Evolutionary conservation across 2,888 invertebrate genomes (phyloP).

Genomic region (Epinotia bilunana): DNA sequence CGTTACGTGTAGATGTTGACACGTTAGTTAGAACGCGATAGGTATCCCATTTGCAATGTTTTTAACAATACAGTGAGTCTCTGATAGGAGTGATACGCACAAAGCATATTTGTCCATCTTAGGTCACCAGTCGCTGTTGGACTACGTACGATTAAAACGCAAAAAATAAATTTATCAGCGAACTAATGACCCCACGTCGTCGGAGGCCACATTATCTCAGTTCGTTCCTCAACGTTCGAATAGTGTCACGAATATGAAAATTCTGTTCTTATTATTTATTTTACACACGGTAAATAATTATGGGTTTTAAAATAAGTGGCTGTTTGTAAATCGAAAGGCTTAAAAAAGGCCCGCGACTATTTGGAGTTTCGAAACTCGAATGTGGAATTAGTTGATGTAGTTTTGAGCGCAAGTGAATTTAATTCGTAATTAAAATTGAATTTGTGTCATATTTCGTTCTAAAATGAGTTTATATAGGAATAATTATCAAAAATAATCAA

Average conservation of each 20-base stretch:
- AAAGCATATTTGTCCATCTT: constrained; percentile 11
- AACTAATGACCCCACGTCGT: constrained; percentile 56
- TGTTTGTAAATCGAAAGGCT: constrained; percentile 1
- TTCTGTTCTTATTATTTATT: constrained; percentile 59
- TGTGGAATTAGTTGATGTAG: background rate
- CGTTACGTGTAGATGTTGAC: too few relatives aligned
- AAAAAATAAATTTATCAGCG: constrained; percentile 47
- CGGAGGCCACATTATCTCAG: constrained; percentile 49
- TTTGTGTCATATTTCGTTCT: background rate
- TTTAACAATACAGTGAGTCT: background rate
- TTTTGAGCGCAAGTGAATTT: background rate
- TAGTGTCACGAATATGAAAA: constrained; percentile 61
- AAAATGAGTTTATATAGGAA: background rate
- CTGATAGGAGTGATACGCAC: background rate
- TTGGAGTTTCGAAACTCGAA: constrained; percentile 3
- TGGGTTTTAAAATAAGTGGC: background rate
- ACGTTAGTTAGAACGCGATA: background rate
- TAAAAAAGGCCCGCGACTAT: background rate
- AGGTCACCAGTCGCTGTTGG: constrained; percentile 2
- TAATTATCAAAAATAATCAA: background rate
- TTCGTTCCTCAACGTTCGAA: constrained; percentile 61
- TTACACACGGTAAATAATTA: constrained; percentile 62
- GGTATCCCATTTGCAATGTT: background rate
- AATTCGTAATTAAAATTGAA: background rate
- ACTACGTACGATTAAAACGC: constrained; percentile 29